phyloP scores from a whole-genome alignment of 2,113 vertebrate genomes.

The Bubo bubo region DNA sequence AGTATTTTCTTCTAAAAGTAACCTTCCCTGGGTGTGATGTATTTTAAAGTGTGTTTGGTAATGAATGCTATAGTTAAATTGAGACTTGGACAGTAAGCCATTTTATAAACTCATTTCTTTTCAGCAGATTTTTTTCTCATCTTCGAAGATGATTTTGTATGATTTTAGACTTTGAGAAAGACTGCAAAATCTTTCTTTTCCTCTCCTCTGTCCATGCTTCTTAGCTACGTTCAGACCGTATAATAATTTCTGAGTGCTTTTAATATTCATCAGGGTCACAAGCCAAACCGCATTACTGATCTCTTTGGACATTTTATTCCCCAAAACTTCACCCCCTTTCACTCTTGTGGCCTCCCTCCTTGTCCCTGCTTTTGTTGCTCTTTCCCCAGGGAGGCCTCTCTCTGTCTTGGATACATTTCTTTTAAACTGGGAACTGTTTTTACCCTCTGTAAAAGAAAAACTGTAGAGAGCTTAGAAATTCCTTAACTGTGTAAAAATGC shows the following conservation, averaged over 20 bases:
- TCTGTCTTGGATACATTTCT: not conserved
- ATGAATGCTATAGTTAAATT: not conserved
- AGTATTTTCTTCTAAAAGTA: not conserved
- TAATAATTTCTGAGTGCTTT: not conserved
- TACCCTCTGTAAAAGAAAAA: not conserved
- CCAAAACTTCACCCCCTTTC: not conserved
- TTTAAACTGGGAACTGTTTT: not conserved
- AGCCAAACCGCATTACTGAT: not conserved
- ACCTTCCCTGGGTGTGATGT: not conserved
- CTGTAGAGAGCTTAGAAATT: not conserved
- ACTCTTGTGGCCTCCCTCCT: not conserved
- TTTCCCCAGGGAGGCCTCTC: not conserved
- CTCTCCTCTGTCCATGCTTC: not conserved
- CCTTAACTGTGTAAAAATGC: not conserved
- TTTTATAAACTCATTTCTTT: not conserved
- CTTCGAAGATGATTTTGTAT: not conserved
- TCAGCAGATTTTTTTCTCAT: not conserved
- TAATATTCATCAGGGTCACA: not conserved
- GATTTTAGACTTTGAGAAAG: not conserved
- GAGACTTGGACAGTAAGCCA: not conserved
- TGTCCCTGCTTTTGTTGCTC: not conserved
- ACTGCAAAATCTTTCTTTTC: not conserved
- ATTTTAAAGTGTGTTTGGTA: not conserved
- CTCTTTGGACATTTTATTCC: not conserved
- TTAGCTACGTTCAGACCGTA: not conserved